Evolutionary conservation across 2,797 vertebrate species (phyloP).

Genomic region (Clarias platycephalus): DNA sequence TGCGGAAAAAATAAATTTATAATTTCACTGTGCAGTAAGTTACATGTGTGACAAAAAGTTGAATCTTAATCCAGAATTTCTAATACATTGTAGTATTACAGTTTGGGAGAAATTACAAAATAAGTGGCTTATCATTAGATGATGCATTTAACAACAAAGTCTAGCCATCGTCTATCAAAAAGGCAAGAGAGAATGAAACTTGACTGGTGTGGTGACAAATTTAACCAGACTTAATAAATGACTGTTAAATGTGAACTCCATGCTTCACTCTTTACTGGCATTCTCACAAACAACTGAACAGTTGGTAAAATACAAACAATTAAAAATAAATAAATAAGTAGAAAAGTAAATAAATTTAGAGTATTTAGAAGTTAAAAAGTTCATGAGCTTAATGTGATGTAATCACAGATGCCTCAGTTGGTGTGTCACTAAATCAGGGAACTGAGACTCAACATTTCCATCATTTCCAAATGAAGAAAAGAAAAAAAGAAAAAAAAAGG

Average conservation of each 20-base stretch:
- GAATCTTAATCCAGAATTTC: too few species aligned
- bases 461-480: slow-evolving; percentile 19
- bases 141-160: background rate
- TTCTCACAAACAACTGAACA: slow-evolving; percentile 62
- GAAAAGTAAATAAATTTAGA: background rate
- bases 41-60: too few species aligned
- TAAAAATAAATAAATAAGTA: slow-evolving; percentile 54
- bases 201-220: slow-evolving; percentile 7
- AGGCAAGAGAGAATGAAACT: background rate
- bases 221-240: slow-evolving; percentile 15
- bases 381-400: slow-evolving; percentile 57
- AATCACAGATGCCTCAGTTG: slow-evolving; percentile 63
- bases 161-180: background rate
- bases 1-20: too few species aligned
- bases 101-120: background rate
- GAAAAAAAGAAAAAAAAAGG: background rate
- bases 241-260: slow-evolving; percentile 29
- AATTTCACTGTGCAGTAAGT: too few species aligned
- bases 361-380: slow-evolving; percentile 59
- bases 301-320: slow-evolving; percentile 53
- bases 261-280: slow-evolving; percentile 59
- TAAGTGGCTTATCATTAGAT: background rate
- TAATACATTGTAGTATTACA: too few species aligned
- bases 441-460: slow-evolving; percentile 30
- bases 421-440: slow-evolving; percentile 48